Percentiles rank a stretch among this genome's conserved stretches.
These are phyloP conservation scores for Sander vitreus DNA, from an alignment of 2,113 vertebrate genomes.

Conservation along the genomic window DNA sequence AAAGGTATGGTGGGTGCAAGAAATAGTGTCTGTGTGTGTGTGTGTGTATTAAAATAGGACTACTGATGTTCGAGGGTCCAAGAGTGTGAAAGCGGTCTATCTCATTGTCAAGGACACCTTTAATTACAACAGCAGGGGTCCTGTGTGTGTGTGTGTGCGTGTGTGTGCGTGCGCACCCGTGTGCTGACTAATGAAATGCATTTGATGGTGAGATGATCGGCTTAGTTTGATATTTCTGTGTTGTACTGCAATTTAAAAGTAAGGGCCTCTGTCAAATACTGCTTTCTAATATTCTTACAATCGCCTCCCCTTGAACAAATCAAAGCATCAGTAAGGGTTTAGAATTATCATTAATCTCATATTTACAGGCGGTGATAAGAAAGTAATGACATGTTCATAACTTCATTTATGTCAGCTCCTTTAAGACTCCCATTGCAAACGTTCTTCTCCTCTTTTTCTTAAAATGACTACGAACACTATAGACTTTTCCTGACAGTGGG, in stretches of 20 bases:
- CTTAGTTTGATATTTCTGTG: not conserved
- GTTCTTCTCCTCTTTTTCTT: not conserved
- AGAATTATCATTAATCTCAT: not conserved
- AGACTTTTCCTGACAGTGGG: not conserved
- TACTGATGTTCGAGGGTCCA: constrained; percentile 63
- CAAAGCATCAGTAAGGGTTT: not conserved
- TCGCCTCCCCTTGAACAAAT: not conserved
- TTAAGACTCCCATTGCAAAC: not conserved
- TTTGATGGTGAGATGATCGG: constrained; percentile 1
- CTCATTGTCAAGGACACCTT: constrained; percentile 83
- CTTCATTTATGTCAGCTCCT: not conserved
- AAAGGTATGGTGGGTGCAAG: constrained; percentile 15
- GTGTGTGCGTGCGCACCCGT: constrained; percentile 10
- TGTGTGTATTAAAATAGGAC: constrained; percentile 33
- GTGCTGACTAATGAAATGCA: too few species aligned
- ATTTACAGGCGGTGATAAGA: not conserved
- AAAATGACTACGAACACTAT: not conserved
- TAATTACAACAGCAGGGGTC: constrained; percentile 82
- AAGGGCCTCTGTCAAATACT: not conserved
- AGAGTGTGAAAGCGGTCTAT: constrained; percentile 75
- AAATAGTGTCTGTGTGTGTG: not conserved
- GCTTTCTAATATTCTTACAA: not conserved
- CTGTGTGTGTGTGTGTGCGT: constrained; percentile 26
- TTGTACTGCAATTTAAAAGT: not conserved
- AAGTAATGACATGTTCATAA: not conserved